These are phyloP conservation scores for Xenotilapia leptura DNA, from an alignment of 2,113 vertebrate species.

Conservation along the genomic window DNA sequence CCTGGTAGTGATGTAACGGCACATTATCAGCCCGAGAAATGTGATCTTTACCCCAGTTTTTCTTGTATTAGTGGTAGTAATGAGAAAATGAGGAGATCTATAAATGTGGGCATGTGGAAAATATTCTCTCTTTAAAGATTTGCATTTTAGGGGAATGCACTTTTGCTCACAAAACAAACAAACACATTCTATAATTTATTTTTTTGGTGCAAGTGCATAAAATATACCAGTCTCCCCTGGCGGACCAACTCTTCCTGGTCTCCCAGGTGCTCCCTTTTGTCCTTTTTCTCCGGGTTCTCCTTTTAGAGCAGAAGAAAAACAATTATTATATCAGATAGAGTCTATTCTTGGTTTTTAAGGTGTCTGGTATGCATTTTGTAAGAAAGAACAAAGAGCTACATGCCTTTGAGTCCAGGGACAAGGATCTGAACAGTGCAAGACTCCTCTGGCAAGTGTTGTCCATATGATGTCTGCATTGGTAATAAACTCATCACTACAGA, in stretches of 20 bases:
- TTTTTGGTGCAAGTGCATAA: not conserved
- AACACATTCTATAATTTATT: not conserved
- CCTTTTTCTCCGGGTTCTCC: constrained; percentile 91
- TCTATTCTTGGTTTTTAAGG: not conserved
- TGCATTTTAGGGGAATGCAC: not conserved
- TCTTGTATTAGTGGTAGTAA: not conserved
- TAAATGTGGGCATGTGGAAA: not conserved
- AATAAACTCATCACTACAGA: constrained; percentile 78
- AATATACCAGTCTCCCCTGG: constrained; percentile 83
- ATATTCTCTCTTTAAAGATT: not conserved
- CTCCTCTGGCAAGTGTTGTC: constrained; percentile 84
- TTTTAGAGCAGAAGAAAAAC: constrained; percentile 32
- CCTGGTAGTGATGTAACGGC: constrained; percentile 38
- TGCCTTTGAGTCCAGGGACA: constrained; percentile 97
- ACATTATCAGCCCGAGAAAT: constrained; percentile 39
- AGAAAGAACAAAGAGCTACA: not conserved
- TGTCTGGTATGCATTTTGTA: not conserved
- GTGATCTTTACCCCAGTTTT: constrained; percentile 31
- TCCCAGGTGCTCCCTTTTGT: constrained; percentile 86
- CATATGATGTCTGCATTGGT: constrained; percentile 66
- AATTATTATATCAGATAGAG: not conserved
- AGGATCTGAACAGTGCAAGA: constrained; percentile 94
- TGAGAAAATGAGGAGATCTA: not conserved
- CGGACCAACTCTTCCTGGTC: constrained; percentile 90
- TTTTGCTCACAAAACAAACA: not conserved